phyloP scores from a whole-genome alignment of 2,113 vertebrate species.

The Emydocephalus ijimae region DNA sequence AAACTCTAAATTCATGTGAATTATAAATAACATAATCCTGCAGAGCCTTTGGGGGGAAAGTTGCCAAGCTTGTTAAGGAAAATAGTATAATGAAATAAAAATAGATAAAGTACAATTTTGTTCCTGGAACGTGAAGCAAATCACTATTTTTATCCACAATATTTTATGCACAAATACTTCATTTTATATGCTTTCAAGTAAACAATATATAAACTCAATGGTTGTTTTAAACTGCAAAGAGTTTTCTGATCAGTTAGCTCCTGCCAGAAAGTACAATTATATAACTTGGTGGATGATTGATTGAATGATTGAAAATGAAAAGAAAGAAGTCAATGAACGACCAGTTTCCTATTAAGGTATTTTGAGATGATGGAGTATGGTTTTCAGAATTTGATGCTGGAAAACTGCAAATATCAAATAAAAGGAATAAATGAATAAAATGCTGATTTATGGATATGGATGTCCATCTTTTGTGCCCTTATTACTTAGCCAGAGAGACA shows the following conservation, averaged over 20 bases:
- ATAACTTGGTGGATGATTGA: constrained; percentile 57
- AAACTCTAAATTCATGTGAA: constrained; percentile 17
- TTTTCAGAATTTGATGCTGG: constrained; percentile 59
- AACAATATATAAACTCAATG: constrained; percentile 71
- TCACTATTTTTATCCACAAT: constrained; percentile 59
- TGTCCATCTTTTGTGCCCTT: constrained; percentile 47
- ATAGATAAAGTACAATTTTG: constrained; percentile 53
- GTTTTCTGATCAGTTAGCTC: constrained; percentile 72
- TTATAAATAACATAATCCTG: constrained; percentile 53
- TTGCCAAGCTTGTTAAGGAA: constrained; percentile 60
- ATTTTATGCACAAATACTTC: constrained; percentile 66
- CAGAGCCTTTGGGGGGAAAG: constrained; percentile 52
- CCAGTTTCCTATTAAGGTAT: constrained; percentile 58
- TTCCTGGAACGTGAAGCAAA: constrained; percentile 40
- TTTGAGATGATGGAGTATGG: constrained; percentile 54
- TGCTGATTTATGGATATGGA: constrained; percentile 37
- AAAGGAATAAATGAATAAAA: constrained; percentile 11
- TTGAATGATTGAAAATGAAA: constrained; percentile 39
- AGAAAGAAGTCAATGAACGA: constrained; percentile 16
- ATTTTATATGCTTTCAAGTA: constrained; percentile 70
- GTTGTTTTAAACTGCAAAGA: constrained; percentile 71
- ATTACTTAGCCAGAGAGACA: constrained; percentile 54
- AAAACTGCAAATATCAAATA: constrained; percentile 39
- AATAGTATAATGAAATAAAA: constrained; percentile 56
- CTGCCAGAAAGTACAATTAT: constrained; percentile 70